A percentile compares a stretch with the other conserved stretches of the same genome.
Conservation (phyloP, 2,113 vertebrate genomes). For the Natator depressus region DNA sequence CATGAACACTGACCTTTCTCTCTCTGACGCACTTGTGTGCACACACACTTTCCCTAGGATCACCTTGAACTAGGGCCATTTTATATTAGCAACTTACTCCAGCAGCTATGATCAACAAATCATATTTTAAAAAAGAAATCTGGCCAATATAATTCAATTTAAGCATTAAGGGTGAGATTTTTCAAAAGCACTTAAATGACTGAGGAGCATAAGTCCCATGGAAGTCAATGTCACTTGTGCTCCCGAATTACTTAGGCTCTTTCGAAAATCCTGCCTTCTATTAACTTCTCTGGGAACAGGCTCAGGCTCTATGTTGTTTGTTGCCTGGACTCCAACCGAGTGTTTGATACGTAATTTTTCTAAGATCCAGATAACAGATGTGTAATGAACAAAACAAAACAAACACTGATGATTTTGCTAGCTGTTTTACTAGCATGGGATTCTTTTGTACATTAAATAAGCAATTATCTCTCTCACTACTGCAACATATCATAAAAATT, state of each 20-base stretch:
- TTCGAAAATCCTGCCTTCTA: background rate
- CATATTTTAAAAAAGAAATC: background rate
- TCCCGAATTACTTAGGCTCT: background rate
- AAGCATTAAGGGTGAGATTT: background rate
- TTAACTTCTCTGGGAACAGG: background rate
- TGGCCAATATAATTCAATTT: background rate
- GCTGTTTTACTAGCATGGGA: background rate
- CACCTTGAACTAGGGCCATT: background rate
- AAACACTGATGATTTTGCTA: accelerated
- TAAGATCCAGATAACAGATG: background rate
- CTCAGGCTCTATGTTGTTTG: background rate
- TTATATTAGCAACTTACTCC: background rate
- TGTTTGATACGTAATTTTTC: background rate
- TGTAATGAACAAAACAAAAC: background rate
- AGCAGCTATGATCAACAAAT: background rate
- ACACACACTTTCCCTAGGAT: background rate
- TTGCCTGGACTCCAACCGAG: background rate
- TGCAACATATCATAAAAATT: accelerated
- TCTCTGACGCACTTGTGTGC: background rate
- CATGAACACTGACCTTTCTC: background rate
- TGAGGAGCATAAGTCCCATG: background rate
- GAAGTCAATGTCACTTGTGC: background rate
- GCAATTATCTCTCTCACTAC: background rate
- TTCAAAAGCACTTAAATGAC: background rate
- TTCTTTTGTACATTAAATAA: background rate